Evolutionary conservation across 1,140 invertebrate genomes (phyloP).

Genomic region (Macrocentrus cingulum): DNA sequence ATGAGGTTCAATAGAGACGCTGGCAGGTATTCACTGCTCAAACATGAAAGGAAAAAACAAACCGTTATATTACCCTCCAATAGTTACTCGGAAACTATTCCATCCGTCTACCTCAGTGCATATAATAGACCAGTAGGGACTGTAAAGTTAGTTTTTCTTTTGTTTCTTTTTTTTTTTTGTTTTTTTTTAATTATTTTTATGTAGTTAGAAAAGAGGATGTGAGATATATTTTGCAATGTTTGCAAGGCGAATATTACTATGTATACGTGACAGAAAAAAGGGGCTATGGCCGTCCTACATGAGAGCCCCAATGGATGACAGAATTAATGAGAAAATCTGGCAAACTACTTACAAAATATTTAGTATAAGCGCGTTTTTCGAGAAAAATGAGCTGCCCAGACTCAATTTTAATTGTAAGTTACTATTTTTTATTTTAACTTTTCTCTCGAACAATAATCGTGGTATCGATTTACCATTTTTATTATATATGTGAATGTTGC

Average conservation of each 20-base stretch:
- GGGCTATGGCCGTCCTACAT: not conserved
- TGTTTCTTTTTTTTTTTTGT: conserved; percentile 21
- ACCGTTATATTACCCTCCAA: not conserved
- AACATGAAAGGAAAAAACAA: too few relatives aligned
- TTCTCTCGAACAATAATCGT: not conserved
- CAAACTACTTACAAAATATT: not conserved
- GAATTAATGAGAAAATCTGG: too few relatives aligned
- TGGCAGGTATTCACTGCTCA: too few relatives aligned
- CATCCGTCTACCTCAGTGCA: conserved; percentile 56
- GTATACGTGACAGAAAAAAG: conserved; percentile 1
- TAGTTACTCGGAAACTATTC: conserved; percentile 37
- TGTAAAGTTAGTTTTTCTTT: conserved; percentile 30
- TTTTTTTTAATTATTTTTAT: conserved; percentile 16
- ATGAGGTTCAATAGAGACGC: too few relatives aligned
- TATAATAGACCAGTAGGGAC: conserved; percentile 47
- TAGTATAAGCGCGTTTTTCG: not conserved
- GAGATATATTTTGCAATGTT: conserved; percentile 3
- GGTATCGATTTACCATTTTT: not conserved
- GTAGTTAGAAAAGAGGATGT: not conserved
- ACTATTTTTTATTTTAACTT: too few relatives aligned
- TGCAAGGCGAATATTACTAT: not conserved
- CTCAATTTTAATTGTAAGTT: not conserved
- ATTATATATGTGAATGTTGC: conserved; percentile 19
- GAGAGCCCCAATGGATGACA: not conserved
- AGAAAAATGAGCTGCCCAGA: not conserved